These are phyloP conservation scores for Aurelia aurita DNA, from an alignment of 30 jellyfish, hydroid and myxozoan species.

Conservation along the genomic window DNA sequence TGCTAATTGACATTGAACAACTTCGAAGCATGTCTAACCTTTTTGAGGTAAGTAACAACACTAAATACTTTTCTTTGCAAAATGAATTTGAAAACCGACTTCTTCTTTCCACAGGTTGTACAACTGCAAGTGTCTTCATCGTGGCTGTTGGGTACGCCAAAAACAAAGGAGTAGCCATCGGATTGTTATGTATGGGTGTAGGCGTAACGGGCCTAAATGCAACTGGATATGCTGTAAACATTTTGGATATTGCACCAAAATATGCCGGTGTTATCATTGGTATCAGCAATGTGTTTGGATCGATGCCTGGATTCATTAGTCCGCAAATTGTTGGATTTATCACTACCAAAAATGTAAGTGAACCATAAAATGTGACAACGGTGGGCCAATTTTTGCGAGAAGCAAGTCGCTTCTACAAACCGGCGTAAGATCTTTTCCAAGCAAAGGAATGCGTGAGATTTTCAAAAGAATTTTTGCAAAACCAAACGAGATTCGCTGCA, in stretches of 20 bases:
- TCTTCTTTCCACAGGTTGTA: constrained; percentile 78
- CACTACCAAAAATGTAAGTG: constrained; percentile 95
- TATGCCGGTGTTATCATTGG: constrained; percentile 99
- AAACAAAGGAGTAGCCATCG: constrained; percentile 96
- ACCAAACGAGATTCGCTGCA: too few relatives aligned
- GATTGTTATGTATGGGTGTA: constrained; percentile 93
- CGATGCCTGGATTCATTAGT: constrained; percentile 99
- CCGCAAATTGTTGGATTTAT: constrained; percentile 98
- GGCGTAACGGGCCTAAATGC: constrained; percentile 99
- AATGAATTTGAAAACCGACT: background rate
- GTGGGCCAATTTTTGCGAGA: too few relatives aligned
- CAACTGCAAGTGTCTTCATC: constrained; percentile 97
- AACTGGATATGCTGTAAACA: constrained; percentile 99
- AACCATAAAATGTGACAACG: too few relatives aligned
- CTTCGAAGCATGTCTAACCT: too few relatives aligned
- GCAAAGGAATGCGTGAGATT: too few relatives aligned
- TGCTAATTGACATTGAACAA: too few relatives aligned
- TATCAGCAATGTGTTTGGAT: constrained; percentile 98
- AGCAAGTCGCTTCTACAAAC: too few relatives aligned
- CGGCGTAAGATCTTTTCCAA: too few relatives aligned
- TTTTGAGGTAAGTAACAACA: too few relatives aligned
- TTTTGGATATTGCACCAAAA: constrained; percentile 98
- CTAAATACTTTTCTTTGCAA: too few relatives aligned
- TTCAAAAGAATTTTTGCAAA: too few relatives aligned
- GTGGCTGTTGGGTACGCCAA: constrained; percentile 99